A percentile compares a stretch with the other conserved stretches of the same genome.
Evolutionary conservation across 2,113 vertebrate species (phyloP).

Genomic region (Asarcornis scutulata): DNA sequence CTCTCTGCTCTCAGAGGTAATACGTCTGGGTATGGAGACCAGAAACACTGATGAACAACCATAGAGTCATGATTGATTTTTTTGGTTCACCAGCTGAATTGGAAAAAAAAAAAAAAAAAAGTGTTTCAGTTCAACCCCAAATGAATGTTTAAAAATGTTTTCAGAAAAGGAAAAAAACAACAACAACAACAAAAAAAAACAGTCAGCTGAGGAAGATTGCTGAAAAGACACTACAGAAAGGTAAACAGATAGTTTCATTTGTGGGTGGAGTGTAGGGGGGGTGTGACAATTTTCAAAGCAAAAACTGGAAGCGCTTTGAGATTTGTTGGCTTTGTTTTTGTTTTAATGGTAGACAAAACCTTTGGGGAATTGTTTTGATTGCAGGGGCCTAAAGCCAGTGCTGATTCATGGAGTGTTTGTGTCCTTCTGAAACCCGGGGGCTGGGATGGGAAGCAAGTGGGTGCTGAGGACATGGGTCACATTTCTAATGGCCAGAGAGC

Average conservation of each 20-base stretch:
- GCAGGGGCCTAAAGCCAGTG: background rate
- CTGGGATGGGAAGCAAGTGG: background rate
- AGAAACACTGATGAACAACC: conserved; percentile 1
- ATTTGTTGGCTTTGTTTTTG: background rate
- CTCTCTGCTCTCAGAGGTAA: background rate
- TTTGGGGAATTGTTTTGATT: background rate
- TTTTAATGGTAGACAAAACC: background rate
- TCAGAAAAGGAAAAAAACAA: background rate
- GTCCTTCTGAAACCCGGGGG: background rate
- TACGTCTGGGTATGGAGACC: background rate
- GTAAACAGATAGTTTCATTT: background rate
- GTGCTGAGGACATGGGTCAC: accelerated
- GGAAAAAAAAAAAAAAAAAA: background rate
- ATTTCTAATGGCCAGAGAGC: background rate
- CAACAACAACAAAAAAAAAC: background rate
- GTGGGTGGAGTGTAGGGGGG: background rate
- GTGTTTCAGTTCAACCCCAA: background rate
- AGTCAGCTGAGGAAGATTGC: background rate
- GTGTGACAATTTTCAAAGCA: background rate
- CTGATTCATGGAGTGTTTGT: background rate
- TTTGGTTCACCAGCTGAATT: background rate
- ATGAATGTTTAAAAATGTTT: conserved; percentile 8
- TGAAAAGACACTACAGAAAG: background rate
- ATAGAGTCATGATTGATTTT: background rate
- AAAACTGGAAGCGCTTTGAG: conserved; percentile 30